Evolutionary conservation across 2,113 vertebrate species (phyloP).

Genomic region (Carassius gibelio): DNA sequence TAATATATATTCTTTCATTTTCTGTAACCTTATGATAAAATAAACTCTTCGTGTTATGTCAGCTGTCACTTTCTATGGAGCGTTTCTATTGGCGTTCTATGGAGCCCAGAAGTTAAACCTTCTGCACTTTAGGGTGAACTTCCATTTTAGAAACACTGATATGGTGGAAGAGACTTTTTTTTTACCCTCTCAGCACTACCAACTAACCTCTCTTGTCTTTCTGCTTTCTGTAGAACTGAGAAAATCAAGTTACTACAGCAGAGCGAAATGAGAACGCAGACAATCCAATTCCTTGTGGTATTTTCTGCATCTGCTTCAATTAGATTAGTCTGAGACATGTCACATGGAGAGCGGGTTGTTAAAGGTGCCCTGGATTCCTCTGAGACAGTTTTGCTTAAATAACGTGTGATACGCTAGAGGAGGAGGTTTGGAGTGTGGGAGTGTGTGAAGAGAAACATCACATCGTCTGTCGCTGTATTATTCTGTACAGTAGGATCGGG

Average conservation of each 20-base stretch:
- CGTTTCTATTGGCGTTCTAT: too few species aligned
- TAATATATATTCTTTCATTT: too few species aligned
- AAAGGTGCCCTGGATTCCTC: conserved; percentile 7
- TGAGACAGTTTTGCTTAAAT: background rate
- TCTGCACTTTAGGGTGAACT: background rate
- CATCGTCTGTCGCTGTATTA: conserved; percentile 1
- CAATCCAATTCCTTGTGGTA: conserved; percentile 3
- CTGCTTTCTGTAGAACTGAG: background rate
- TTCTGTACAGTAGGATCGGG: background rate
- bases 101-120: background rate
- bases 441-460: conserved; percentile 11
- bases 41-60: too few species aligned
- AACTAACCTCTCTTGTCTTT: conserved; percentile 11
- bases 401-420: background rate
- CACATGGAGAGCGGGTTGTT: conserved; percentile 20
- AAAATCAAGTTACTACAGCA: conserved; percentile 14
- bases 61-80: too few species aligned
- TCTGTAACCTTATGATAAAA: too few species aligned
- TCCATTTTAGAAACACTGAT: background rate
- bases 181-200: background rate
- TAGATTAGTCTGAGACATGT: conserved; percentile 45
- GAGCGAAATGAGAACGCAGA: background rate
- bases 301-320: conserved; percentile 43
- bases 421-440: background rate
- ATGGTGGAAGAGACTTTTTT: background rate